Evolutionary conservation across 2,888 invertebrate species (phyloP), one percentile per base, ranked within the genome.

Genomic region (Bombyx huttoni): DNA sequence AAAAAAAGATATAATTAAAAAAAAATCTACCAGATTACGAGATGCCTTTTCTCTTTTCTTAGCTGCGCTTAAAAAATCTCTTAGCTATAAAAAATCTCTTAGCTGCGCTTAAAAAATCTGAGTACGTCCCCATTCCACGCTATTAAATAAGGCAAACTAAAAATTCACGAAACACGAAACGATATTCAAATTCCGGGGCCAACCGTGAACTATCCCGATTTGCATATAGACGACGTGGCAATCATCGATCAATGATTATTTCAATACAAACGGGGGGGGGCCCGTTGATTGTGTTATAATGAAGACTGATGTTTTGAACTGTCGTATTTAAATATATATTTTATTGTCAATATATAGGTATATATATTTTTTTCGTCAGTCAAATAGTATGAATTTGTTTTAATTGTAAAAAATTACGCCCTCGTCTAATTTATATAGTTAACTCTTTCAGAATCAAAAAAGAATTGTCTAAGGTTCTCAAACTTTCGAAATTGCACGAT

Each of bases 181-280:
- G 78, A 77, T 82, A 78, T 82, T 84, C 81, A 84, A 84, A 86
- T 86, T 73, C 73, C 64, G 40, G 12, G 65, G 67, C 55, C 70
- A 61, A 63, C 71, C 72, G 72, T 68, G 63, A 75, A 76, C 70
- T 72, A 74, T 68, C 60, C 54, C 57, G 57, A 86, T 87, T 87
- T 84, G 80, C 87, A 87, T 87, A 81, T 84, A 86, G 78, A 87
- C 79, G 78, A 81, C 76, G 71, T 72, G 63, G 57, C 68, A 63
- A 75, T 78, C 73, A 81, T 79, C 77, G 75, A 84, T 84, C 80
- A 81, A 57, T 56, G 63, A 70, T 75, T 60, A 78, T 81, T 75
- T 76, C 75, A 74, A 79, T 78, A 77, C 65, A 5, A 24, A 3
- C 64, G 66, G 58, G 68, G 66, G 67, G 70, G 68, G n/a, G n/a